Evolutionary conservation across 2,797 vertebrate genomes (phyloP).

Genomic region (Chelidonichthys spinosus): DNA sequence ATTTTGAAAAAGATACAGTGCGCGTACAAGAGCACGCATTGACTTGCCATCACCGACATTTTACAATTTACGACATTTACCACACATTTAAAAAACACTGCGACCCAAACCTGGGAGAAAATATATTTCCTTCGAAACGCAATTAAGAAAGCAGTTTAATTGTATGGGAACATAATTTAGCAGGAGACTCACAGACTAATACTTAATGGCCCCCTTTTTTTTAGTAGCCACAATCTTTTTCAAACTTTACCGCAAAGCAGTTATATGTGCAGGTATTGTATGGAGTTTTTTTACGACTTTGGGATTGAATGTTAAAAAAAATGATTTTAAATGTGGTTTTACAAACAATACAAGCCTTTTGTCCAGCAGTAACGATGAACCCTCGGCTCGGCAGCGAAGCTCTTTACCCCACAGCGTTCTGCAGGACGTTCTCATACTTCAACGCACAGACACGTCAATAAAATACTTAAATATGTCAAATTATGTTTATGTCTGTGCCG

Average conservation of each 20-base stretch:
- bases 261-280: not conserved
- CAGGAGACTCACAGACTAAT: not conserved
- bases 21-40: no score
- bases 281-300: not conserved
- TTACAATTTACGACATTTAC: no score
- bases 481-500: conserved; percentile 34
- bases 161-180: no score
- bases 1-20: no score
- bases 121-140: no score
- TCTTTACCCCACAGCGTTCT: conserved; percentile 8
- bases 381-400: not conserved
- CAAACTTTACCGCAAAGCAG: not conserved
- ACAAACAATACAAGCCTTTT: not conserved
- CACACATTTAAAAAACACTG: no score
- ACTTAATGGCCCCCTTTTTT: not conserved
- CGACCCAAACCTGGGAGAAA: no score
- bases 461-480: conserved; percentile 25
- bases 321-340: no score
- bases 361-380: not conserved
- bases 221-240: not conserved
- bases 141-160: no score
- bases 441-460: conserved; percentile 29
- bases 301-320: not conserved
- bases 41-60: no score
- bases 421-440: not conserved